Evolutionary conservation across 2,113 vertebrate species (phyloP).

Genomic region (Colaptes auratus): DNA sequence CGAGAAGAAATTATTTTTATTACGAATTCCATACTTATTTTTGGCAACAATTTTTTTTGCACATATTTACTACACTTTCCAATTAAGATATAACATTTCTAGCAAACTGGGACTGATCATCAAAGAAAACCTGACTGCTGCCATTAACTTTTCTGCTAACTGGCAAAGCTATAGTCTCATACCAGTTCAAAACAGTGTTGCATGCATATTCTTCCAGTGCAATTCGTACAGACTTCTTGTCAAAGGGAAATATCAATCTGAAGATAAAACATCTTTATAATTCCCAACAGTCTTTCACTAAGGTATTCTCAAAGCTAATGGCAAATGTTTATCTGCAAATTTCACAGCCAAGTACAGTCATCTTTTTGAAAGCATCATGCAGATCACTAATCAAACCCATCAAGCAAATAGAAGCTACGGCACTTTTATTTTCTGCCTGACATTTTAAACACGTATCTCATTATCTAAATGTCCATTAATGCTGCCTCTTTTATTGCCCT

Average conservation of each 20-base stretch:
- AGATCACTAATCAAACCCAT: background rate
- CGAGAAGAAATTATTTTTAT: background rate
- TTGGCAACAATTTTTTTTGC: background rate
- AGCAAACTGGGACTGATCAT: background rate
- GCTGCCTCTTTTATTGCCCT: background rate
- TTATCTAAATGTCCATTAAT: conserved; percentile 22
- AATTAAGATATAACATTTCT: background rate
- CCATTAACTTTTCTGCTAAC: background rate
- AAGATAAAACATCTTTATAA: background rate
- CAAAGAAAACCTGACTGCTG: background rate
- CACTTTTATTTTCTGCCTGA: conserved; percentile 22
- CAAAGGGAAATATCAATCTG: background rate
- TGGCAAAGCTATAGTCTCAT: background rate
- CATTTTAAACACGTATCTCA: background rate
- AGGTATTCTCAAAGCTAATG: background rate
- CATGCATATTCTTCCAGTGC: background rate
- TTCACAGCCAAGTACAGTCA: background rate
- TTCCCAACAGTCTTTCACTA: background rate
- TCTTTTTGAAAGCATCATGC: background rate
- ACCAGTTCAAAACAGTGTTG: background rate
- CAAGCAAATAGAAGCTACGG: background rate
- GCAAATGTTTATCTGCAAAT: background rate
- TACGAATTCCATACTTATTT: background rate
- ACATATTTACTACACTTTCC: background rate
- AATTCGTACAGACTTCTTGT: background rate